These are phyloP conservation scores for Nowickia ferox DNA, from an alignment of 2,888 invertebrate species.

Conservation along the genomic window DNA sequence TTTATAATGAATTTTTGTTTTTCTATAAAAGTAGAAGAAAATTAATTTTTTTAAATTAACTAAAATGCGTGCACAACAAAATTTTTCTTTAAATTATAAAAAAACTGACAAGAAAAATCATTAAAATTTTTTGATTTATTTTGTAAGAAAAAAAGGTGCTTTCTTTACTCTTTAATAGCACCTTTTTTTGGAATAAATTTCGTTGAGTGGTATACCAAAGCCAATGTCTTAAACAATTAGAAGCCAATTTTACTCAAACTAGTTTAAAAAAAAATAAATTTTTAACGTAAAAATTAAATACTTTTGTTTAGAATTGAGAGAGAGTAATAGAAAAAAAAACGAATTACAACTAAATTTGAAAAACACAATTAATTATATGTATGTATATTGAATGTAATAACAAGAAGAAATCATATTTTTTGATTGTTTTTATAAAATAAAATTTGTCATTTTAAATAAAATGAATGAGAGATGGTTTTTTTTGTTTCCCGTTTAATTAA, in stretches of 20 bases:
- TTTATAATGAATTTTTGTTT: constrained; percentile 37
- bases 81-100: constrained; percentile 68
- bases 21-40: constrained; percentile 40
- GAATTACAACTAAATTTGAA: constrained; percentile 82
- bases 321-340: constrained; percentile 68
- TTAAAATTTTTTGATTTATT: constrained; percentile 47
- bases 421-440: constrained; percentile 51
- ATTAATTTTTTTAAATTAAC: constrained; percentile 53
- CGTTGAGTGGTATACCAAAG: constrained; percentile 64
- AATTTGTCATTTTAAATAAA: constrained; percentile 37
- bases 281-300: constrained; percentile 49
- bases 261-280: constrained; percentile 46
- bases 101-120: constrained; percentile 64
- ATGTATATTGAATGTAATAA: constrained; percentile 55
- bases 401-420: constrained; percentile 57
- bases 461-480: constrained; percentile 11
- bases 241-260: constrained; percentile 65
- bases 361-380: constrained; percentile 76
- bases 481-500: neutral
- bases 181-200: constrained; percentile 33
- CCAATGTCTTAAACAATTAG: constrained; percentile 51
- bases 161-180: constrained; percentile 12
- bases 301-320: constrained; percentile 58
- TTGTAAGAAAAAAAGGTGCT: constrained; percentile 34
- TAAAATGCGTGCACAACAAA: constrained; percentile 83